These are phyloP conservation scores for Hylia prasina DNA, from an alignment of 2,113 vertebrate species.

Conservation along the genomic window DNA sequence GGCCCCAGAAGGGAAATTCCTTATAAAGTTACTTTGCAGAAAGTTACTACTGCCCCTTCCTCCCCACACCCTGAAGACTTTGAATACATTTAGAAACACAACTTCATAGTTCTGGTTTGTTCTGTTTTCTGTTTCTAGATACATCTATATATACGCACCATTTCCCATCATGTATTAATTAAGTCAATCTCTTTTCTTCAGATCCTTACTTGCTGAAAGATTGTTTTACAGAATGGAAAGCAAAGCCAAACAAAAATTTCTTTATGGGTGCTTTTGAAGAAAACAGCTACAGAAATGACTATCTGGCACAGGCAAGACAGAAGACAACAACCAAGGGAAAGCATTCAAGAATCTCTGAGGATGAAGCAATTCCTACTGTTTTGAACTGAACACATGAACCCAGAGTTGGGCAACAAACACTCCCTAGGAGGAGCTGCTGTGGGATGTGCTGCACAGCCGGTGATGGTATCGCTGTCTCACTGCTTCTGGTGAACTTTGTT, in stretches of 20 bases:
- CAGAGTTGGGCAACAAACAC: background rate
- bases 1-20: background rate
- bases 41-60: background rate
- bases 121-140: background rate
- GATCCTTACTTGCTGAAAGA: constrained; percentile 24
- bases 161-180: constrained; percentile 1
- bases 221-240: background rate
- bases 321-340: constrained; percentile 39
- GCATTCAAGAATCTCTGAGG: constrained; percentile 29
- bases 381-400: constrained; percentile 3
- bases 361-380: constrained; percentile 60
- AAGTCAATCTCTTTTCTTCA: background rate
- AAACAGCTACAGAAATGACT: background rate
- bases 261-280: constrained; percentile 33
- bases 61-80: background rate
- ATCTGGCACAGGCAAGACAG: constrained; percentile 3
- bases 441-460: background rate
- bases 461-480: background rate
- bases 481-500: background rate
- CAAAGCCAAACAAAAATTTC: constrained; percentile 13
- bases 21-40: background rate
- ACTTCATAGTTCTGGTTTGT: background rate
- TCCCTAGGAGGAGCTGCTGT: background rate
- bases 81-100: background rate
- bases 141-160: background rate